Base-by-base conservation (phyloP, 2,888 invertebrate species). In the Coelogynopora nodosa region DNA sequence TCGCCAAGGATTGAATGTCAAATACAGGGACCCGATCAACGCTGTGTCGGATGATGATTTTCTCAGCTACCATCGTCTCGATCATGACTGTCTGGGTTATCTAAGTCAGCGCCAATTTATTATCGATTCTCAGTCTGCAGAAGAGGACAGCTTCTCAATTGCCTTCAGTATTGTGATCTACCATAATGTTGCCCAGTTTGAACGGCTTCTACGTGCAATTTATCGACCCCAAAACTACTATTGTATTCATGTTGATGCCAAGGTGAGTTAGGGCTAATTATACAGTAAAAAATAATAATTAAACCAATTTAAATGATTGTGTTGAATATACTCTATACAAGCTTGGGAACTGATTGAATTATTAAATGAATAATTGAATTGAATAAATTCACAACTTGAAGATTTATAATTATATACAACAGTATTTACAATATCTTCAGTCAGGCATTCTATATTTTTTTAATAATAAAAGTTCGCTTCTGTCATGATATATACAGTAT, bases 221-320 rank as follows among this genome's bases (percentile, higher is more conserved):
- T 91, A 91, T 87, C 87, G 90, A 5, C 90, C 90, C 2, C 90
- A 91, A 84, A 90, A 91, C 87, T 85, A 89, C 27, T 91, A 91
- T 88, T 91, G 91, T 87, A 89, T 91, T 13, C 90, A 91, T 84
- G 89, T 91, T 0, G 91, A 91, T 86, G 88, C 86, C n/a, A 90
- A 90, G 74, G 87, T 90, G 0, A 29, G 86, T 0, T 67, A 81
- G 0, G 86, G 84, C 0, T 85, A n/a, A n/a, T n/a, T n/a, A n/a
- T n/a, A n/a, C n/a, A n/a, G n/a, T n/a, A n/a, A n/a, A n/a, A n/a
- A n/a, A n/a, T n/a, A n/a, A n/a, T n/a, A n/a, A n/a, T n/a, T n/a
- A n/a, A n/a, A n/a, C n/a, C n/a, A n/a, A n/a, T n/a, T n/a, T n/a
- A n/a, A n/a, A n/a, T n/a, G n/a, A n/a, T n/a, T n/a, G n/a, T n/a